phyloP scores from a whole-genome alignment of 2,888 invertebrate genomes.

The Patella ulyssiponensis region DNA sequence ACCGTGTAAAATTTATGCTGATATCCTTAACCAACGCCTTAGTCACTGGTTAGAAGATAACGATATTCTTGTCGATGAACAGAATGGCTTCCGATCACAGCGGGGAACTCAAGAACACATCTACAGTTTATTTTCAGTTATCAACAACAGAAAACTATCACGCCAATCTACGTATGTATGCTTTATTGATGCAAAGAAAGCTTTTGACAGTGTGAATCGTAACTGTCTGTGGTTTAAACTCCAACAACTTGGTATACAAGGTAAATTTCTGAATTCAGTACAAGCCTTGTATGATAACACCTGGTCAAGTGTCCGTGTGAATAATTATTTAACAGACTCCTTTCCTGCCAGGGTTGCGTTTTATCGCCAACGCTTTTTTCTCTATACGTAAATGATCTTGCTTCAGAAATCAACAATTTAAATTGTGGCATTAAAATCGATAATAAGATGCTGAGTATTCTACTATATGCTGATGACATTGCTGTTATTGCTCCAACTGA shows the following conservation, averaged over 20 bases:
- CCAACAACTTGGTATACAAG: slow-evolving; percentile 14
- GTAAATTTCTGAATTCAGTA: slow-evolving; percentile 29
- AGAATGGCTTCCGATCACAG: slow-evolving; percentile 32
- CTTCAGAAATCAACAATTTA: slow-evolving; percentile 14
- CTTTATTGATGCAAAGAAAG: slow-evolving; percentile 19
- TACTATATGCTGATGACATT: not conserved
- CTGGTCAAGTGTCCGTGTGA: not conserved
- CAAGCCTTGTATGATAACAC: slow-evolving; percentile 20
- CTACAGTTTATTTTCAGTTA: slow-evolving; percentile 20
- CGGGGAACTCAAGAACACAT: slow-evolving; percentile 31
- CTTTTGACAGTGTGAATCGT: slow-evolving; percentile 18
- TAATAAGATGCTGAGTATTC: not conserved
- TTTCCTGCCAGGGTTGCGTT: no score
- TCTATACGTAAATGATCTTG: slow-evolving; percentile 30
- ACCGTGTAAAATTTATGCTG: not conserved
- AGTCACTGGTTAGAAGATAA: slow-evolving; percentile 21
- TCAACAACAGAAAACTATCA: slow-evolving; percentile 19
- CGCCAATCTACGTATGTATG: slow-evolving; percentile 20
- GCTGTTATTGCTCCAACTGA: not conserved
- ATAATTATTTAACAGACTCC: slow-evolving; percentile 2
- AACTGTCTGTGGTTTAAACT: slow-evolving; percentile 27
- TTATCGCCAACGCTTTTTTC: slow-evolving; percentile 17
- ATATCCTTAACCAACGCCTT: slow-evolving; percentile 22
- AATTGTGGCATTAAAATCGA: slow-evolving; percentile 11
- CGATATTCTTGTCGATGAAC: slow-evolving; percentile 23